Conservation (phyloP, 2,797 vertebrate genomes). For the Melanotaenia trifasciata region DNA sequence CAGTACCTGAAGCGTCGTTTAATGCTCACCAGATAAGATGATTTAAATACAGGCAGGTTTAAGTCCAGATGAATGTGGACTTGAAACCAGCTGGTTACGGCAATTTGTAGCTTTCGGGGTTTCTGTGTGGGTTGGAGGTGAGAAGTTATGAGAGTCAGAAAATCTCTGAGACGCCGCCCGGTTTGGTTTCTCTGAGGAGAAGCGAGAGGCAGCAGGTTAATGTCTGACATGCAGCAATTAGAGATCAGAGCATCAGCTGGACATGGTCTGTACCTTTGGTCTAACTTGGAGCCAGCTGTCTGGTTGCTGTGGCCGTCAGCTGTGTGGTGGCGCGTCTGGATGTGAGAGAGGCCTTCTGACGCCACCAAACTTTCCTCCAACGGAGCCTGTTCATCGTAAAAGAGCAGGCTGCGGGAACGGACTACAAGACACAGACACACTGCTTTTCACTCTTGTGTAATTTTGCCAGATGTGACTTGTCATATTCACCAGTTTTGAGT, state of each 20-base stretch:
- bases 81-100: slow-evolving; percentile 9
- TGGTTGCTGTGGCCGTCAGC: slow-evolving; percentile 84
- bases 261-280: slow-evolving; percentile 67
- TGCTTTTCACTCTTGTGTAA: not conserved
- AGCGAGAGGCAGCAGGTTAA: slow-evolving; percentile 28
- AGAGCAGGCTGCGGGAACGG: slow-evolving; percentile 96
- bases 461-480: not conserved
- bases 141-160: slow-evolving; percentile 64
- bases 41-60: slow-evolving; percentile 9
- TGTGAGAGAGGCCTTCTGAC: slow-evolving; percentile 56
- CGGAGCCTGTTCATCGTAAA: slow-evolving; percentile 90
- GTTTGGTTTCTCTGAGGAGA: slow-evolving; percentile 66
- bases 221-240: not conserved
- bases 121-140: slow-evolving; percentile 48
- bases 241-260: not conserved
- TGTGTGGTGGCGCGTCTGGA: slow-evolving; percentile 88
- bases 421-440: slow-evolving; percentile 80
- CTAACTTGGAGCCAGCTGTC: slow-evolving; percentile 68
- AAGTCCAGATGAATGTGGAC: slow-evolving; percentile 30
- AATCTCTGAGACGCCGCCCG: slow-evolving; percentile 58
- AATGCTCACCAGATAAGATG: slow-evolving; percentile 3
- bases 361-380: slow-evolving; percentile 88
- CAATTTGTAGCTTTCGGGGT: slow-evolving; percentile 19
- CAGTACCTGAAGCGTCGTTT: not conserved
- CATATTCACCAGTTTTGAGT: not conserved